Evolutionary conservation across 2,797 vertebrate species (phyloP).

Genomic region (Eulemur albifrons): DNA sequence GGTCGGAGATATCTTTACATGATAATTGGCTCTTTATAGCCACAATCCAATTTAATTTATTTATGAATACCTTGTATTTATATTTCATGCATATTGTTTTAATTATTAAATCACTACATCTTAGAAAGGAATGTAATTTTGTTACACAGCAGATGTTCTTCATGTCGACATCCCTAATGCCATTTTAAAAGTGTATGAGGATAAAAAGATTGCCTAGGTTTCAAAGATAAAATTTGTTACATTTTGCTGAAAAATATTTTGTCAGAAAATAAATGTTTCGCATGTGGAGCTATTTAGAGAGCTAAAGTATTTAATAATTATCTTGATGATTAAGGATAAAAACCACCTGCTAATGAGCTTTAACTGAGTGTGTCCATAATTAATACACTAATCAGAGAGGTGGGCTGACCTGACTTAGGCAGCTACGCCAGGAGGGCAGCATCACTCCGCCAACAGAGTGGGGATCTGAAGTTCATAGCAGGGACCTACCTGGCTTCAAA

Average conservation of each 20-base stretch:
- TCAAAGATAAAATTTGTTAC: constrained; percentile 37
- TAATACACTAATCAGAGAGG: not conserved
- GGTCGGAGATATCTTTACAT: constrained; percentile 30
- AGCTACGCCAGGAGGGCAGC: not conserved
- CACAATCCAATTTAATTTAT: constrained; percentile 70
- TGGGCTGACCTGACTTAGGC: not conserved
- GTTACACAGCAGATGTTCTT: constrained; percentile 53
- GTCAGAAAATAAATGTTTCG: constrained; percentile 28
- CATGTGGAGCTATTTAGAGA: not conserved
- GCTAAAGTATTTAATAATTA: not conserved
- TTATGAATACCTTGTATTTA: constrained; percentile 64
- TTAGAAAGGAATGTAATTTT: constrained; percentile 62
- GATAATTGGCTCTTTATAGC: constrained; percentile 67
- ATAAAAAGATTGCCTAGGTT: constrained; percentile 23
- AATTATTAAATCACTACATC: constrained; percentile 74
- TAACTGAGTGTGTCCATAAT: not conserved
- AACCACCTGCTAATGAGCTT: not conserved
- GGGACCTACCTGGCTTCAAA: not conserved
- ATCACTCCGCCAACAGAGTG: not conserved
- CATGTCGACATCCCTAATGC: constrained; percentile 13
- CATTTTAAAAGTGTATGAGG: constrained; percentile 38
- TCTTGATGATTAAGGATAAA: not conserved
- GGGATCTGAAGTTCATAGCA: not conserved
- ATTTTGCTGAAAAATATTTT: constrained; percentile 39
- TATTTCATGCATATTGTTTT: constrained; percentile 69